Percentiles rank a stretch among this genome's conserved stretches.
These are phyloP conservation scores for Anthopleura sola DNA, from an alignment of 64 coral and sea anemone species.

Conservation along the genomic window DNA sequence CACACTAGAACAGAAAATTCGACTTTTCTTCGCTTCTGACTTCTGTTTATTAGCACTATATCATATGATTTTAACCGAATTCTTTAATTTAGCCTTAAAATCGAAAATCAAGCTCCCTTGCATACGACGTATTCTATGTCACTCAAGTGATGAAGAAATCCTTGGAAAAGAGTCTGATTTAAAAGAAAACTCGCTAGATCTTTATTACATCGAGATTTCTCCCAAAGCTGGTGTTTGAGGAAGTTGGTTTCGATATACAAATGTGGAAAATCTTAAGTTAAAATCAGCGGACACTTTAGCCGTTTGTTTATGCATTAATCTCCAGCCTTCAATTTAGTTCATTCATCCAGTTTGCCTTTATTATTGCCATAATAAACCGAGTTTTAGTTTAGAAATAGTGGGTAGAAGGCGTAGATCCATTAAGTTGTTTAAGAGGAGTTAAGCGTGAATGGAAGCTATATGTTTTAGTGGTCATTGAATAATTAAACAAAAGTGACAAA, in stretches of 20 bases:
- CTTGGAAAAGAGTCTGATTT: background rate
- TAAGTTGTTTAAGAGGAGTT: constrained; percentile 11
- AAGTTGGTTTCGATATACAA: background rate
- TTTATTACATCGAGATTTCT: background rate
- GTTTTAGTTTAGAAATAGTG: background rate
- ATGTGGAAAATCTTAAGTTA: background rate
- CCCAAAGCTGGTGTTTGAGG: background rate
- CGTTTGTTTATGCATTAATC: background rate
- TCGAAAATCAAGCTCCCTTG: background rate
- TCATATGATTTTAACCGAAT: background rate
- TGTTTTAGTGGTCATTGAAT: constrained; percentile 6
- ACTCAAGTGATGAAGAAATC: background rate
- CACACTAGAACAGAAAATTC: background rate
- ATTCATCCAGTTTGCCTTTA: background rate
- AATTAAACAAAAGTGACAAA: constrained; percentile 2
- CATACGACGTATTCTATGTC: background rate
- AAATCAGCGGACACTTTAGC: background rate
- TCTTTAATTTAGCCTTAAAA: background rate
- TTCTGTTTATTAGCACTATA: background rate
- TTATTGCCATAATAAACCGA: background rate
- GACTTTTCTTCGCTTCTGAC: background rate
- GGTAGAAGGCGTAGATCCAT: background rate
- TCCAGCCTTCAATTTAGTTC: background rate
- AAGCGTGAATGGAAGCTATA: background rate
- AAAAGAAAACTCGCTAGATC: background rate